Base-by-base conservation (phyloP, 2,797 vertebrate genomes). In the Arnoldichthys spilopterus region DNA sequence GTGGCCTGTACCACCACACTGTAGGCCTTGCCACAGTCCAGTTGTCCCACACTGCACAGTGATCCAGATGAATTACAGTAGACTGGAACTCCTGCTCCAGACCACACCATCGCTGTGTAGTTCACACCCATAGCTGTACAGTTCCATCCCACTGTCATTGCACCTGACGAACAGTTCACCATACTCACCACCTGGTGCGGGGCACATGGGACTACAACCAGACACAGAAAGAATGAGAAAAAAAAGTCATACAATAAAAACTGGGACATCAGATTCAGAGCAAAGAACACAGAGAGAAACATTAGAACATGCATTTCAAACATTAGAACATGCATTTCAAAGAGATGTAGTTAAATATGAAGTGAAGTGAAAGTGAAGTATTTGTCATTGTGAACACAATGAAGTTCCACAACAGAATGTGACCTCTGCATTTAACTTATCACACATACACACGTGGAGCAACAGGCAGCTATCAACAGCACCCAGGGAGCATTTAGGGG, bases 1-100 rank as follows among this genome's bases (percentile, higher is more conserved):
- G 90, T 15, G 0, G 91, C 87, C 54, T 58, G 83, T 43, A 86
- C 89, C 0, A 13, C 71, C 68, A 91, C 87, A 1, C 0, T 1
- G 73, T 93, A 93, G 43, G 75, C 53, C 82, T 71, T 86, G 47
- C 91, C 92, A 16, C 93, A 94, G 30, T 67, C 5, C 82, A 91
- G 28, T 0, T 75, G 89, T 15, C n/a, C 79, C n/a, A 24, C 59
- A 59, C 81, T 83, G 86, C 92, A 93, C 4, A 30, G 47, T 2
- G 85, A 81, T 13, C 76, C 82, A 26, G 84, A 86, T 7, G 93
- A 91, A 62, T 90, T 90, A 53, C 92, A 94, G 24, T 64, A 28
- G 0, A 86, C 12, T n/a, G 20, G n/a, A 40, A 75, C 71, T 32
- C 69, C 88, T 74, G 74, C 51, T 40, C 79, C 86, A 47, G 77